Percentiles rank a stretch among this genome's conserved stretches.
Conservation (phyloP, 2,888 invertebrate species). For the Thalpophila matura region DNA sequence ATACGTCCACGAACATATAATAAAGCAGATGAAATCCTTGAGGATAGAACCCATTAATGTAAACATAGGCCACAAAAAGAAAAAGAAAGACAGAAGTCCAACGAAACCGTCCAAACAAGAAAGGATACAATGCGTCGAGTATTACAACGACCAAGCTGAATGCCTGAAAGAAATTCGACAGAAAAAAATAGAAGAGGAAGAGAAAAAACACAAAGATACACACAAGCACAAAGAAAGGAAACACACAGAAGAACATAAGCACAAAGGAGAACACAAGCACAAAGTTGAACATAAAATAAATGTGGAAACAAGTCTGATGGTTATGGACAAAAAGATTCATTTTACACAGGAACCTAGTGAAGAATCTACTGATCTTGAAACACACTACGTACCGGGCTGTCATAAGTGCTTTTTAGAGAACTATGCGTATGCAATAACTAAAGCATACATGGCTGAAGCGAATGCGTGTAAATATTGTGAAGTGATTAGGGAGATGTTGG, state of each 20-base stretch:
- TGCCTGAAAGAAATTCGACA: constrained; percentile 89
- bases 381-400: constrained; percentile 81
- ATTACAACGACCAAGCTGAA: constrained; percentile 92
- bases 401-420: constrained; percentile 89
- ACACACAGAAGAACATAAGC: constrained; percentile 79
- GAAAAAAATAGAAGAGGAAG: constrained; percentile 82
- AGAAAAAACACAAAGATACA: constrained; percentile 79
- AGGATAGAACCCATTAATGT: constrained; percentile 86
- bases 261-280: constrained; percentile 77
- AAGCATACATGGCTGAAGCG: constrained; percentile 85
- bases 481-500: constrained; percentile 86
- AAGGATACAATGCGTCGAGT: constrained; percentile 87
- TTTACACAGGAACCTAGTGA: constrained; percentile 83
- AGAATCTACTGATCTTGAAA: constrained; percentile 85
- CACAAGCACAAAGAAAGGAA: constrained; percentile 76
- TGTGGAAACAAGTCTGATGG: constrained; percentile 76
- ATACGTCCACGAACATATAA: constrained; percentile 87
- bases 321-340: constrained; percentile 80
- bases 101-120: constrained; percentile 83
- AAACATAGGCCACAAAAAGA: constrained; percentile 78
- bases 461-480: constrained; percentile 87
- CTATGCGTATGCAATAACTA: constrained; percentile 86
- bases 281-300: constrained; percentile 82
- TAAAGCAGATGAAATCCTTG: constrained; percentile 88
- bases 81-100: constrained; percentile 78